These are phyloP conservation scores for Geodia barretti DNA, from an alignment of 37 sponge, comb jelly and placozoan genomes.

Conservation along the genomic window DNA sequence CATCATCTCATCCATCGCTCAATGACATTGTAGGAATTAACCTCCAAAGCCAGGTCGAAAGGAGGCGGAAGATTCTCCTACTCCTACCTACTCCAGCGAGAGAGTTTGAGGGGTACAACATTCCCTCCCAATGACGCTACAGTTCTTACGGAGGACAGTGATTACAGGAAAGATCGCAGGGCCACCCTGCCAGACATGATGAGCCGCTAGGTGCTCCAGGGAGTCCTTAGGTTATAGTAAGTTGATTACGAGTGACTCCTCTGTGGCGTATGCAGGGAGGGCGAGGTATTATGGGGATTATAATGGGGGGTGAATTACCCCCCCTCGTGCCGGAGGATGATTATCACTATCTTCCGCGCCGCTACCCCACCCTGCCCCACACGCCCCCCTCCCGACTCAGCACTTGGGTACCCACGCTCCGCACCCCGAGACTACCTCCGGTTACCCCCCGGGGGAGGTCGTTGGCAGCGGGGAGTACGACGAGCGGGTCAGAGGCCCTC, in stretches of 20 bases:
- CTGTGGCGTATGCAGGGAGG: background rate
- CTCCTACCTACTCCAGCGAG: slow-evolving; percentile 34
- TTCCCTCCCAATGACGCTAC: slow-evolving; percentile 37
- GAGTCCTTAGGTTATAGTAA: background rate
- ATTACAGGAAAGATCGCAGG: background rate
- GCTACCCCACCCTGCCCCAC: too few relatives aligned
- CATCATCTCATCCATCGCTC: too few relatives aligned
- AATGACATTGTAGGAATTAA: too few relatives aligned
- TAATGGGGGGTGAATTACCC: too few relatives aligned
- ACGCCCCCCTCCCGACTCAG: background rate
- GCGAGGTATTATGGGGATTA: background rate
- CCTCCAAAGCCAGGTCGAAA: background rate
- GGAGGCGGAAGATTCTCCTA: slow-evolving; percentile 6
- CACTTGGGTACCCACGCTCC: background rate
- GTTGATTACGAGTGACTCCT: background rate
- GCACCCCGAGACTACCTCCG: background rate
- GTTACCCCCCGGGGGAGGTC: background rate
- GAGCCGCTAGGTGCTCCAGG: background rate
- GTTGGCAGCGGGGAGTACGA: background rate
- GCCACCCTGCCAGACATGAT: background rate
- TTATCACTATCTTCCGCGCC: background rate
- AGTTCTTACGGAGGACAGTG: slow-evolving; percentile 22
- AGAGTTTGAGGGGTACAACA: slow-evolving; percentile 61
- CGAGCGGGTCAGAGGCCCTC: background rate
- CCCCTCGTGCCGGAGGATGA: background rate